phyloP scores from a whole-genome alignment of 2,797 vertebrate species.

The Tenualosa ilisha region DNA sequence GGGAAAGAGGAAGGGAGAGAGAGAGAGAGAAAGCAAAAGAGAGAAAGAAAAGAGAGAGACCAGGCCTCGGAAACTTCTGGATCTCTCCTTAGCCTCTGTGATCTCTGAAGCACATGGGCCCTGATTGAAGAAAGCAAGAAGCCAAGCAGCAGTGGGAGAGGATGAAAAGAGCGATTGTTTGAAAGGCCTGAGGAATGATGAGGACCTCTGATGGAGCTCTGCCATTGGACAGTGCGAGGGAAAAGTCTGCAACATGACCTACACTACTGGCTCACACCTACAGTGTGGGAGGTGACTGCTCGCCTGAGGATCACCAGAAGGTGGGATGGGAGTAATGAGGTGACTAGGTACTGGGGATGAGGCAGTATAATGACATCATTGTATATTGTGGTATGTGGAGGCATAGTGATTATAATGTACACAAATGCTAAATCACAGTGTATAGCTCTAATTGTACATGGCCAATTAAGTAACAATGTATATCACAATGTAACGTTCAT shows the following conservation, averaged over 20 bases:
- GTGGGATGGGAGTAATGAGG: not conserved
- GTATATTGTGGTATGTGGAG: no score
- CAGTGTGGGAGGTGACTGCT: not conserved
- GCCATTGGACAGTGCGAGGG: conserved; percentile 26
- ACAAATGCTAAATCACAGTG: no score
- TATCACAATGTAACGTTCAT: no score
- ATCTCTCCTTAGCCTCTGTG: conserved; percentile 45
- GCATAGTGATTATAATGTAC: no score
- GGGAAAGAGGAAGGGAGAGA: conserved; percentile 2
- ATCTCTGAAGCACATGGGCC: conserved; percentile 55
- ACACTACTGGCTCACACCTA: not conserved
- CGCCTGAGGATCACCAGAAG: conserved; percentile 20
- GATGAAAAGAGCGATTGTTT: conserved; percentile 34
- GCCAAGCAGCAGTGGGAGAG: not conserved
- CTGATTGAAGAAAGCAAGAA: conserved; percentile 35
- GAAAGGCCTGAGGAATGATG: not conserved
- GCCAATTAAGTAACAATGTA: no score
- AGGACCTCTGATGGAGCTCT: not conserved
- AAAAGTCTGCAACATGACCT: conserved; percentile 25
- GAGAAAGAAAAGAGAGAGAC: not conserved
- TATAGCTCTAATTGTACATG: no score
- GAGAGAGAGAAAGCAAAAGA: conserved; percentile 16
- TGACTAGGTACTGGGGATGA: not conserved
- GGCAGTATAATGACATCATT: no score
- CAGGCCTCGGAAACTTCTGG: conserved; percentile 34